Evolutionary conservation across 1,140 invertebrate species (phyloP), one percentile per base, ranked within the genome.

Genomic region (Lordiphosa clarofinis): DNA sequence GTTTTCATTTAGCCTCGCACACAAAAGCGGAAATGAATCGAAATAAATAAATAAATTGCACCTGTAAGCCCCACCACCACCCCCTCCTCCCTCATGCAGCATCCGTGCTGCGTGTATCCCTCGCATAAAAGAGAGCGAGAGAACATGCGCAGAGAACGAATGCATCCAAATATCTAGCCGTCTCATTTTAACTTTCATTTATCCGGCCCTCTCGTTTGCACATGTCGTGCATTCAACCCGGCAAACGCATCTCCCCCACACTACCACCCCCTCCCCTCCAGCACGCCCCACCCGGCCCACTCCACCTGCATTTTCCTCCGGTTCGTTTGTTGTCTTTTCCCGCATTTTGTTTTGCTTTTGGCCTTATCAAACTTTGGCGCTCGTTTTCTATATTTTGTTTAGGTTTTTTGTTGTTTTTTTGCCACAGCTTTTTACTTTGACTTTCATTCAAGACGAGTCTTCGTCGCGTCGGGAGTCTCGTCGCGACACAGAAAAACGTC

Each of bases 41-140:
- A 84, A 87, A 87, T 87, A 81, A 87, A 87, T 84, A 84, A 81
- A 72, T 71, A 86, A 84, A 73, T 87, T 73, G 84, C 84, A 87
- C 84, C 84, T 84, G 71, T 60, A 54, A 54, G 19, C 37, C 13
- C 15, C 54, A 11, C 7, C 35, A 15, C 19, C 36, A 6, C 13
- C 4, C 40, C n/a, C 15, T 4, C 43, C 13, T 4, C 31, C 13
- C n/a, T 19, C 11, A 6, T 50, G 55, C 71, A 82, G 71, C 73
- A 72, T 79, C 74, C 42, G 42, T 35, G 54, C 31, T 38, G 60
- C 33, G 42, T 38, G 42, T 12, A 56, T 50, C 5, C 11, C 42
- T 13, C 28, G 8, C 12, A n/a, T n/a, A n/a, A 11, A 42, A 47
- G 47, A 52, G 35, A 42, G 21, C 13, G 11, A 47, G 58, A 36